Evolutionary conservation across 2,888 invertebrate species (phyloP), one percentile per base, ranked within the genome.

Genomic region (Noctuana brunneofusca): DNA sequence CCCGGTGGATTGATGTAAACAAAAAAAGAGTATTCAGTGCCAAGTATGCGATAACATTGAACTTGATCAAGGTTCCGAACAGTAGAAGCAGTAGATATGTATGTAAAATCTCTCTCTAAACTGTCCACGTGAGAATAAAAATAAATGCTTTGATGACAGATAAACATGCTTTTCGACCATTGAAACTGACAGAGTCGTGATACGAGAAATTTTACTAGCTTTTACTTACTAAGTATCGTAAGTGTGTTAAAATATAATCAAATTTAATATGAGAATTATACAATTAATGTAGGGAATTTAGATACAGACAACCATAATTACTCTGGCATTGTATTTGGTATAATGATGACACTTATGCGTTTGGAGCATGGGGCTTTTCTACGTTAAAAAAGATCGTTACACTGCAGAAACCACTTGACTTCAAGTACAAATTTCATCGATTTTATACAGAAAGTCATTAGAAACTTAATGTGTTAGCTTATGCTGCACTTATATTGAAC

Each of bases 11-110:
- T 41, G 55, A 35, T 55, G 55, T 62, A 62, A 62, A 62, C 62
- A 62, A 62, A 62, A 43, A 62, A 50, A 54, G 46, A 41, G 63
- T 56, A 24, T 38, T 16, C 58, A 63, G 56, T 63, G 63, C 63
- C 63, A 63, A 63, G 56, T 50, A 63, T 63, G 56, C 16, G 63
- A 50, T 50, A 63, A 63, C 56, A 56, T 63, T 63, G 63, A 63
- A 63, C 63, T 63, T 63, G 55, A 56, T 49, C 56, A 63, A 55
- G 50, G 56, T 56, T 50, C 9, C 5, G 27, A 22, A 52, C 22
- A 16, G 50, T 41, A 50, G 12, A 24, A 43, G 41, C 52, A 41
- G 48, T 38, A 41, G n/a, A 54, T 16, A 56, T 30, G n/a, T 14
- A 49, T 24, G 48, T 22, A 24, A n/a, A 27, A 27, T 27, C 8